phyloP scores from a whole-genome alignment of 2,888 invertebrate species.

The Troglohyphantes excavatus region DNA sequence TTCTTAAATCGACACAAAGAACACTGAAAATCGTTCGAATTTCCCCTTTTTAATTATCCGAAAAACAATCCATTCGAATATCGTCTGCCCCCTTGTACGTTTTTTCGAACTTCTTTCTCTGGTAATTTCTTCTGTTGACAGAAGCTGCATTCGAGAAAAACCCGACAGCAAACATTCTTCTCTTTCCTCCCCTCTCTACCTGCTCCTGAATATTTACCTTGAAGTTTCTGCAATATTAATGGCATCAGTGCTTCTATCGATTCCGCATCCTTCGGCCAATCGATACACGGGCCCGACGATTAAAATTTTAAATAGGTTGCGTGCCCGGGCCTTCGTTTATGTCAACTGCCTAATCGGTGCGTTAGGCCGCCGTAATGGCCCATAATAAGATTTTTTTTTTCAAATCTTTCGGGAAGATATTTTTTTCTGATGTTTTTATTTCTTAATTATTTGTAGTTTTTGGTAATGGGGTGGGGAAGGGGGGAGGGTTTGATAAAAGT shows the following conservation, averaged over 20 bases:
- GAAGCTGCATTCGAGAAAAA: background rate
- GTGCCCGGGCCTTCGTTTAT: conserved; percentile 54
- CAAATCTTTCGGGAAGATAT: background rate
- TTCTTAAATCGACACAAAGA: background rate
- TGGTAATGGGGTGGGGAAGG: conserved; percentile 3
- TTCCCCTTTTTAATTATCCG: background rate
- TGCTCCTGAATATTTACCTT: conserved; percentile 40
- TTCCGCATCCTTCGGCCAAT: conserved; percentile 24
- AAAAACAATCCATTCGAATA: conserved; percentile 3
- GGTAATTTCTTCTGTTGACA: conserved; percentile 19
- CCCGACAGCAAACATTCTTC: conserved; percentile 23
- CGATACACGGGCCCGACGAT: conserved; percentile 47
- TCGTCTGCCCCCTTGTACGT: background rate
- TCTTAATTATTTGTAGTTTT: conserved; percentile 4
- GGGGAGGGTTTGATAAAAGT: conserved; percentile 24
- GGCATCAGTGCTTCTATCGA: conserved; percentile 45
- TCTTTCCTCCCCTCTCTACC: background rate
- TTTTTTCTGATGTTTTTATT: conserved; percentile 4
- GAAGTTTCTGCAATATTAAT: conserved; percentile 60
- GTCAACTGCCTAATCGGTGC: conserved; percentile 39
- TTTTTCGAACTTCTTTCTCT: background rate
- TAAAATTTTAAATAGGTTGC: conserved; percentile 67
- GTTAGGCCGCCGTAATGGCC: conserved; percentile 15
- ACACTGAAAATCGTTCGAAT: background rate
- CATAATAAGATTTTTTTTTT: conserved; percentile 12